Evolutionary conservation across 2,888 invertebrate genomes (phyloP), one percentile per base, ranked within the genome.

Genomic region (Lasius fuliginosus): DNA sequence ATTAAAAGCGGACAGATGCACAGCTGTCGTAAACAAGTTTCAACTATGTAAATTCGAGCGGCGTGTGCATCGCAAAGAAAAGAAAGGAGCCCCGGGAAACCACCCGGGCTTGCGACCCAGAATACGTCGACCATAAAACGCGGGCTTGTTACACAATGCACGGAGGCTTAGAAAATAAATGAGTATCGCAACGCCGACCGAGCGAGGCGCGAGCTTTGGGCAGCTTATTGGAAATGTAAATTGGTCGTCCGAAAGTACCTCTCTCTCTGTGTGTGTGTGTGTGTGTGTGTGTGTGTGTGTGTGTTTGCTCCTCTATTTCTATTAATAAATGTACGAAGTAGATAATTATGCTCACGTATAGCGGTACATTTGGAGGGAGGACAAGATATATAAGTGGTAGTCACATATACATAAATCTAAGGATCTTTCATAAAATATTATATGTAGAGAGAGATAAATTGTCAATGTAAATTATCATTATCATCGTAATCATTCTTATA

Each of bases 141-240:
- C 27, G 40, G n/a, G 67, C 42, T 46, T 15, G 79, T 79, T 79
- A 33, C 58, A 79, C 71, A 79, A 79, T 79, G 23, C 33, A 33
- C 33, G 46, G 56, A 56, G 53, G n/a, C 60, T 69, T 69, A 46
- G 79, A 79, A 79, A 79, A 79, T 79, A 79, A 79, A 79, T 79
- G 42, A 69, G 18, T 60, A 69, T 77, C 40, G 67, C 76, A 65
- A 76, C 53, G 12, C 36, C 23, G 64, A n/a, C 64, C 76, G 49
- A 76, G 53, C 65, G 23, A 76, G 65, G 40, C 76, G 12, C 53
- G 64, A 65, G 76, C 40, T 65, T 53, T 53, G 58, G 27, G 11
- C 30, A 56, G 46, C 69, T 79, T 79, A 79, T 79, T 69, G 79
- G 69, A 79, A 69, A 79, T 58, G 69, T 79, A 79, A 79, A 69